These are phyloP conservation scores for Cheilosia pagana DNA, from an alignment of 2,888 invertebrate species.

Conservation along the genomic window DNA sequence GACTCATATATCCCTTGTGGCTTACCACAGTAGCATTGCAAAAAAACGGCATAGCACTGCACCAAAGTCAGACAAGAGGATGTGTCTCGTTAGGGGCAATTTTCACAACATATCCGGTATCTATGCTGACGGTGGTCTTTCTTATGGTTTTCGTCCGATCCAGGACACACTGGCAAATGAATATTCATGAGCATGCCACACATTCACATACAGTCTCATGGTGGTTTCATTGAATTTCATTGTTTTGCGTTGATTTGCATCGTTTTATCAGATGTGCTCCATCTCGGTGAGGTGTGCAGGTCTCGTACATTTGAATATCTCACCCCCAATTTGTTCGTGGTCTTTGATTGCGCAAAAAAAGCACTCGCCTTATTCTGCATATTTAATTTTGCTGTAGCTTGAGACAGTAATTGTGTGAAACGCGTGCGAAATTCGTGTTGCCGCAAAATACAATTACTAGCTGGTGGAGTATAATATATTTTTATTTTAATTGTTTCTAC, in stretches of 20 bases:
- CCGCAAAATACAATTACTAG: constrained; percentile 40
- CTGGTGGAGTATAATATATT: background rate
- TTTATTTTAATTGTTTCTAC: constrained; percentile 24
- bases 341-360: constrained; percentile 49
- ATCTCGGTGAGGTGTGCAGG: constrained; percentile 15
- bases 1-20: constrained; percentile 59
- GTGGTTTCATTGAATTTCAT: constrained; percentile 72
- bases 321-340: constrained; percentile 59
- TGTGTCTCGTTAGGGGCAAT: constrained; percentile 71
- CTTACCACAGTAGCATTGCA: constrained; percentile 26
- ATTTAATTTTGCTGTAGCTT: constrained; percentile 21
- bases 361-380: constrained; percentile 16
- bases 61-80: constrained; percentile 50
- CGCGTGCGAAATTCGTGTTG: constrained; percentile 41
- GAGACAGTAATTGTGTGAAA: constrained; percentile 26
- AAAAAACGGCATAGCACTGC: constrained; percentile 14
- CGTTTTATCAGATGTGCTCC: constrained; percentile 56
- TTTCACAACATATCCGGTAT: constrained; percentile 71
- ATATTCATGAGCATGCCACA: constrained; percentile 65
- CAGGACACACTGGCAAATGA: constrained; percentile 66
- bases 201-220: constrained; percentile 38
- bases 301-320: constrained; percentile 44
- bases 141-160: constrained; percentile 45
- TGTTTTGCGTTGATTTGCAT: constrained; percentile 62
- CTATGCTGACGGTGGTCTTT: constrained; percentile 36